Percentiles rank a stretch among this genome's conserved stretches.
Evolutionary conservation across 2,888 invertebrate genomes (phyloP).

Genomic region (Cheilosia impressa): DNA sequence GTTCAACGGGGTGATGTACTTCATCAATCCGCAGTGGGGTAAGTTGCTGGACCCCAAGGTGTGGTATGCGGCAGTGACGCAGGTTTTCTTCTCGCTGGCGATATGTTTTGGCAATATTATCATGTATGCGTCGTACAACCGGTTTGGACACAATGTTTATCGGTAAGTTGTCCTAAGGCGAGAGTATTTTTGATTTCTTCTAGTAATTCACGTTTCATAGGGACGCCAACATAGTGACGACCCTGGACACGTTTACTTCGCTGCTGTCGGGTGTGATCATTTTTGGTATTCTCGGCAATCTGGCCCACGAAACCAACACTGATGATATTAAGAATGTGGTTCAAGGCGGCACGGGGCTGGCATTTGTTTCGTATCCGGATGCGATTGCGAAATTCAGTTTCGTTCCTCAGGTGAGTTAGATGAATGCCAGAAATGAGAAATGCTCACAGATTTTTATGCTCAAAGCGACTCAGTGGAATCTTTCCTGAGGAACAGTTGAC

Average conservation of each 20-base stretch:
- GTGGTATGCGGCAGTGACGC: conserved; percentile 87
- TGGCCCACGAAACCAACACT: conserved; percentile 87
- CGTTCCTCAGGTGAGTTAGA: conserved; percentile 84
- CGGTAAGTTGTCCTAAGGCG: conserved; percentile 80
- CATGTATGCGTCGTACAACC: conserved; percentile 87
- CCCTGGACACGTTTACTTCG: conserved; percentile 92
- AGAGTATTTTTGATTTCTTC: background rate
- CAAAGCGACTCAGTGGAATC: too few species aligned
- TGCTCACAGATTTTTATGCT: too few species aligned
- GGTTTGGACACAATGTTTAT: conserved; percentile 86
- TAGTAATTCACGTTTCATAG: conserved; percentile 82
- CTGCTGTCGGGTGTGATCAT: conserved; percentile 92
- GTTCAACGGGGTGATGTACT: conserved; percentile 86
- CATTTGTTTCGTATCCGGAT: conserved; percentile 90
- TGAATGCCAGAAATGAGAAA: background rate
- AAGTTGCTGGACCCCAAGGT: conserved; percentile 83
- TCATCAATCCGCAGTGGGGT: conserved; percentile 87
- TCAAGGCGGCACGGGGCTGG: conserved; percentile 90
- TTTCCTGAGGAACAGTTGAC: too few species aligned
- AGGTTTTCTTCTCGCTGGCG: conserved; percentile 87
- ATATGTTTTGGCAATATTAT: conserved; percentile 87
- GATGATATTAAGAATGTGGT: conserved; percentile 87
- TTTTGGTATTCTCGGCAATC: conserved; percentile 92
- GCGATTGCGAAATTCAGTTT: conserved; percentile 85
- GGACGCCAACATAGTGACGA: conserved; percentile 92